Evolutionary conservation across 2,113 vertebrate genomes (phyloP), one percentile per base, ranked within the genome.

Genomic region (Dolichotis patagonum): DNA sequence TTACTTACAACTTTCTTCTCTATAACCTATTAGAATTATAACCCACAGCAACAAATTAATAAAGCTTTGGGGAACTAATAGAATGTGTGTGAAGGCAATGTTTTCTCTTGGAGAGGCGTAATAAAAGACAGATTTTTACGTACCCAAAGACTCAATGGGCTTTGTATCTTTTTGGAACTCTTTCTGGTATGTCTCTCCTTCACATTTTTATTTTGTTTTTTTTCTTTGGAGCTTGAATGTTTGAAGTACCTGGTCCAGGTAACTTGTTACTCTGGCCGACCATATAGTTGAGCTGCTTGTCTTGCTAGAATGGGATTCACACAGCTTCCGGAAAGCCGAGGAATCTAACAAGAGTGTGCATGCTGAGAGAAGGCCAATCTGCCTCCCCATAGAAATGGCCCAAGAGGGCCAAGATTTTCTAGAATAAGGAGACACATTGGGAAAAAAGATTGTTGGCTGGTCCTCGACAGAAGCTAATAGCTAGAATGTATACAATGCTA

Each of bases 1-100:
- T 94, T 83, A 83, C 78, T 65, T 93, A 86, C 17, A 46, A 60
- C 85, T 89, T 84, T 95, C 63, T 93, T 41, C 43, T 88, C 46
- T 5, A 52, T 67, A 56, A 60, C 6, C 52, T 86, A 78, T 73
- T 84, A 85, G 65, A 97, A 78, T 73, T 89, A 92, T 83, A 69
- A 78, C 77, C 86, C 78, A 94, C 88, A 98, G 84, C 54, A 91
- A 86, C 62, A 85, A 93, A 91, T 73, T 84, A 95, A 95, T 80
- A 96, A 93, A 95, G 93, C 56, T 90, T 86, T 84, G 41, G 91
- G 87, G 32, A 97, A 71, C 82, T 87, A 77, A 94, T 41, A 96
- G 58, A 80, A 69, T 92, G 65, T 94, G 85, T 41, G 94, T 26
- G 52, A 91, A 67, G 22, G 35, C 43, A 84, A 82, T 46, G 28